phyloP scores from a whole-genome alignment of 2,113 vertebrate species.

The Thamnaconus septentrionalis region DNA sequence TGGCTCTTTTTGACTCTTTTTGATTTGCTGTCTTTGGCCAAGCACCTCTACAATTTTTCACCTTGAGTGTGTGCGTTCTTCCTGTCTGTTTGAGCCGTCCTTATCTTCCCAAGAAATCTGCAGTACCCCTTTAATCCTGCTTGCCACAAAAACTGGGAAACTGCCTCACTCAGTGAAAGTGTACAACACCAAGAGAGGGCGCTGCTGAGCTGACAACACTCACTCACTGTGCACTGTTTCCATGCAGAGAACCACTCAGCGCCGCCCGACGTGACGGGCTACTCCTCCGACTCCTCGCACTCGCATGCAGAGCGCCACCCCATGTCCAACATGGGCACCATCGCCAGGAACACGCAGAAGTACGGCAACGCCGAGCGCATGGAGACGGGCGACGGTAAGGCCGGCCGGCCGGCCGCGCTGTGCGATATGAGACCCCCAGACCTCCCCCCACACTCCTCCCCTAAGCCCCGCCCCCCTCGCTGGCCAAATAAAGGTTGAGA shows the following conservation, averaged over 20 bases:
- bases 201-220: slow-evolving; percentile 8
- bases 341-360: slow-evolving; percentile 88
- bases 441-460: neutral
- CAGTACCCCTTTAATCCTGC: too few relatives aligned
- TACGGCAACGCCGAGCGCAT: slow-evolving; percentile 98
- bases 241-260: slow-evolving; percentile 92
- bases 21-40: too few relatives aligned
- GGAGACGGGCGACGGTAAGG: slow-evolving; percentile 95
- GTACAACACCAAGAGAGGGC: slow-evolving; percentile 17
- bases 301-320: slow-evolving; percentile 90
- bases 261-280: slow-evolving; percentile 96
- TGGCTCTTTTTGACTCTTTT: too few relatives aligned
- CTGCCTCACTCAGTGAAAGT: too few relatives aligned
- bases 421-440: neutral
- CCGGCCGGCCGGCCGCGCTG: neutral
- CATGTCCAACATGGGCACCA: slow-evolving; percentile 93
- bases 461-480: slow-evolving; percentile 6
- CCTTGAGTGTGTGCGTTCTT: too few relatives aligned
- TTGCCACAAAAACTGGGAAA: too few relatives aligned
- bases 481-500: slow-evolving; percentile 8
- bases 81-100: too few relatives aligned
- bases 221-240: slow-evolving; percentile 6
- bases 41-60: too few relatives aligned
- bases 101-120: too few relatives aligned
- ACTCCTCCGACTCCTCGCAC: slow-evolving; percentile 86